Conservation (phyloP, 2,113 vertebrate species). For the Ceyx cyanopectus region DNA sequence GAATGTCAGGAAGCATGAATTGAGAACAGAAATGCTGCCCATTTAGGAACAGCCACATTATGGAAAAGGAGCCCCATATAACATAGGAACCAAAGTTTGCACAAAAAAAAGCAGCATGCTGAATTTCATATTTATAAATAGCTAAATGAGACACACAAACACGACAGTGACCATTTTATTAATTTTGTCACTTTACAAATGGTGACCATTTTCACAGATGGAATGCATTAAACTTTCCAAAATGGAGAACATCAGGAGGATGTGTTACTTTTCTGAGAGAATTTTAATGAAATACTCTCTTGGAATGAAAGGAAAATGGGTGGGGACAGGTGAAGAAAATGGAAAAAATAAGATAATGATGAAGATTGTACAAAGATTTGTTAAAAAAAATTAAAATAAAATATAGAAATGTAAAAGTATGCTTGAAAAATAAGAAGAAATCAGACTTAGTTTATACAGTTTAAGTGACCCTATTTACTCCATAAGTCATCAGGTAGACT, state of each 20-base stretch:
- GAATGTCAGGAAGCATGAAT: not conserved
- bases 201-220: slow-evolving; percentile 55
- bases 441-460: slow-evolving; percentile 54
- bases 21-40: slow-evolving; percentile 1
- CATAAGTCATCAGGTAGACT: not conserved
- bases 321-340: slow-evolving; percentile 18
- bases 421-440: slow-evolving; percentile 39
- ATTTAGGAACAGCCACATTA: not conserved
- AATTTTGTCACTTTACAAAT: slow-evolving; percentile 55
- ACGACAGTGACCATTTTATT: slow-evolving; percentile 68
- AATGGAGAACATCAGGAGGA: slow-evolving; percentile 36
- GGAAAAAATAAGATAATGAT: slow-evolving; percentile 8
- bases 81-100: slow-evolving; percentile 69
- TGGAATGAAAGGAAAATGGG: not conserved
- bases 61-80: not conserved
- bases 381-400: not conserved
- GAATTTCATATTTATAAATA: slow-evolving; percentile 58
- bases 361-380: slow-evolving; percentile 43
- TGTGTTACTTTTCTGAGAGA: slow-evolving; percentile 61
- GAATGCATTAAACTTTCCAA: slow-evolving; percentile 58
- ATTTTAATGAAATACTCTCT: not conserved
- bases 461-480: slow-evolving; percentile 51
- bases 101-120: slow-evolving; percentile 64
- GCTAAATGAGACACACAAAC: slow-evolving; percentile 56
- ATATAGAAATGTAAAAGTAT: slow-evolving; percentile 6